Percentiles rank a stretch among this genome's conserved stretches.
These are phyloP conservation scores for Philaenus spumarius DNA, from an alignment of 1,140 invertebrate genomes.

Conservation along the genomic window DNA sequence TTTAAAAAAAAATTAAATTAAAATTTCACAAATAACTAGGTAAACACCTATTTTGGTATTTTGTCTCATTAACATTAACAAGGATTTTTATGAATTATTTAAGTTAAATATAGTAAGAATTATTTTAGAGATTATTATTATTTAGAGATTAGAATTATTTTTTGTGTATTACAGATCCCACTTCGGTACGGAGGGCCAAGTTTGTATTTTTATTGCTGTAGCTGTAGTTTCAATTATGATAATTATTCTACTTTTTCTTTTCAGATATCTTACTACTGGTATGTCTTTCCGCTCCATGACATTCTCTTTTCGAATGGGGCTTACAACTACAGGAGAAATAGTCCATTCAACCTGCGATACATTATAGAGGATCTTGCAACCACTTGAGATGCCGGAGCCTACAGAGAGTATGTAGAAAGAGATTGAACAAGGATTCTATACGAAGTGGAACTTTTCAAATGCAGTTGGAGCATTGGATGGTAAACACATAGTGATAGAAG, in stretches of 20 bases:
- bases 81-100: too few relatives aligned
- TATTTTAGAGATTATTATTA: too few relatives aligned
- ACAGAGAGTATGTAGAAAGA: conserved; percentile 27
- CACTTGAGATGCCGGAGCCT: conserved; percentile 19
- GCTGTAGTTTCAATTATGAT: not conserved
- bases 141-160: too few relatives aligned
- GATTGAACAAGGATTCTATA: too few relatives aligned
- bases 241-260: not conserved
- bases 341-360: not conserved
- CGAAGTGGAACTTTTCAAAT: too few relatives aligned
- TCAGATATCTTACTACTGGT: not conserved
- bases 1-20: too few relatives aligned
- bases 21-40: too few relatives aligned
- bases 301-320: not conserved
- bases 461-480: conserved; percentile 42
- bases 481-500: conserved; percentile 41
- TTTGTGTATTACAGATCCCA: not conserved
- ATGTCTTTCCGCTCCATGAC: not conserved
- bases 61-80: not conserved
- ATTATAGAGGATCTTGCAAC: conserved; percentile 1
- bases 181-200: not conserved
- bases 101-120: too few relatives aligned
- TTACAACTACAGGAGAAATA: not conserved
- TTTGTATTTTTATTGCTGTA: not conserved
- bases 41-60: conserved; percentile 13